A percentile compares a stretch with the other conserved stretches of the same genome.
phyloP scores from a whole-genome alignment of 2,113 vertebrate genomes.

The Campylomormyrus numenius region DNA sequence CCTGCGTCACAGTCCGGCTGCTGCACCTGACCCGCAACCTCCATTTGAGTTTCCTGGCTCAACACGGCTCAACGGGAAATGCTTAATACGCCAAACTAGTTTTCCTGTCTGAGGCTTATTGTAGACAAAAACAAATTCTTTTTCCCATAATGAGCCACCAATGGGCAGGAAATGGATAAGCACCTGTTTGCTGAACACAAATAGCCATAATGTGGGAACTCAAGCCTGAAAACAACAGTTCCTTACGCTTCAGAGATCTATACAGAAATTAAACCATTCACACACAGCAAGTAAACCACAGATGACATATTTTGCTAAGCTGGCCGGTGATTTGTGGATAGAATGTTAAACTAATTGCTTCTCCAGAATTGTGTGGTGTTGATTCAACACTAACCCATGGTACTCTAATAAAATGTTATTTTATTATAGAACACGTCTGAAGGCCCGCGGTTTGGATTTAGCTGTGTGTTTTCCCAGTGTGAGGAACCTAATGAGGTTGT shows the following conservation, averaged over 20 bases:
- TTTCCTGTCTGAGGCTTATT: constrained; percentile 24
- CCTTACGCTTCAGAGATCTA: not conserved
- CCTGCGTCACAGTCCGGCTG: constrained; percentile 22
- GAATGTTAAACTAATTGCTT: not conserved
- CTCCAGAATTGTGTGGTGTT: constrained; percentile 29
- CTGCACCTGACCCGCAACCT: constrained; percentile 31
- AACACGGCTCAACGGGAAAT: constrained; percentile 31
- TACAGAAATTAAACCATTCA: not conserved
- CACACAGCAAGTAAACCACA: not conserved
- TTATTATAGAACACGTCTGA: constrained; percentile 14
- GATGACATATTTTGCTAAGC: not conserved
- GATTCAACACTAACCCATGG: constrained; percentile 21
- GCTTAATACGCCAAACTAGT: constrained; percentile 24
- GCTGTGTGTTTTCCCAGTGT: not conserved
- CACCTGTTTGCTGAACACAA: constrained; percentile 30
- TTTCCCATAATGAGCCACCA: constrained; percentile 26
- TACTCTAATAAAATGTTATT: not conserved
- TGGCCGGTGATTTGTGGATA: constrained; percentile 19
- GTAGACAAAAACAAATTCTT: constrained; percentile 13
- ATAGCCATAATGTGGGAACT: constrained; percentile 22
- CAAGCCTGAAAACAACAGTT: not conserved
- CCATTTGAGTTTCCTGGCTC: constrained; percentile 30
- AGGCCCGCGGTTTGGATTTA: constrained; percentile 7
- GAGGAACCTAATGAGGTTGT: not conserved
- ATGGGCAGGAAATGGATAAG: constrained; percentile 4